Evolutionary conservation across 1,140 invertebrate genomes (phyloP), one percentile per base, ranked within the genome.

Genomic region (Ostrea edulis): DNA sequence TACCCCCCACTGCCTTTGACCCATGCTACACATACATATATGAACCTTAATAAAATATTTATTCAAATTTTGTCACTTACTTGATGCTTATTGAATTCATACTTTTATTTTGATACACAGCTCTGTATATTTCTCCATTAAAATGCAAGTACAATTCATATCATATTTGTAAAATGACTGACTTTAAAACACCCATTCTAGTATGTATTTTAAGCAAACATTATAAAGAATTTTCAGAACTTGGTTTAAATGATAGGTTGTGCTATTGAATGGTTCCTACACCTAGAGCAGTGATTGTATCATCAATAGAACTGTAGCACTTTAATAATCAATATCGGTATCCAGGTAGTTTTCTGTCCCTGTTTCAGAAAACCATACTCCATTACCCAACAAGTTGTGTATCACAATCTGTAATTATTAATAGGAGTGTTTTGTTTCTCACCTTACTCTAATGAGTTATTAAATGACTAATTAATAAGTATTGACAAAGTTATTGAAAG

Each of bases 271-370:
- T 77, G 7, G 17, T 77, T 77, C 29, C 9, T 71, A 8, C 20
- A 29, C 65, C 9, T 25, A 9, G 29, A 35, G 68, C 68, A 11
- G 25, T 11, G 68, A 77, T 77, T 77, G 68, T 77, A 77, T 77
- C 68, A 77, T 77, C 68, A 77, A 77, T 25, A 77, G 11, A 29
- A 14, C 22, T 77, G 68, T 25, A 25, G 25, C 12, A 77, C 68
- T 77, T 77, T 77, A 77, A 77, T 35, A 77, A 77, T 77, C 68
- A 77, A 77, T 77, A 77, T 35, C 29, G 58, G 68, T 77, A 77
- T 77, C 68, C 68, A 77, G 68, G 68, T 77, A 77, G 35, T 77
- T 77, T 62, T 35, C 68, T 35, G 68, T 0, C 68, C 68, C 25
- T 25, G 35, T 77, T 25, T 77, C 68, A 29, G n/a, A 77, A 35